phyloP scores from a whole-genome alignment of 2,113 vertebrate genomes.

The Plectropomus leopardus region DNA sequence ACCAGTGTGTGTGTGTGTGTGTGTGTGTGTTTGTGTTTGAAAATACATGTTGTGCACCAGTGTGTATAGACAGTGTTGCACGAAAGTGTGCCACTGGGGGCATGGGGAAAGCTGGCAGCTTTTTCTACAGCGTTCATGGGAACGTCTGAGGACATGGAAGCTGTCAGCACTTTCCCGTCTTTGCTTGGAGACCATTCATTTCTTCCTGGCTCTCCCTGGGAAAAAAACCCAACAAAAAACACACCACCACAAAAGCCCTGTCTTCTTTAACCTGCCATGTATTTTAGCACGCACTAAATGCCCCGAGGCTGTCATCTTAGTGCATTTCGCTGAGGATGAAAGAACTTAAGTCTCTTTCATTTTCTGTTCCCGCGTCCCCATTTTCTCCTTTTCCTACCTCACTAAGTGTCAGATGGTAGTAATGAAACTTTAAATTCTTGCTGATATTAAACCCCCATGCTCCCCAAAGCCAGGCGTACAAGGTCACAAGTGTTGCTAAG shows the following conservation, averaged over 20 bases:
- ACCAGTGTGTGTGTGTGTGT: background rate
- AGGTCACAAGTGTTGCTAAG: conserved; percentile 74
- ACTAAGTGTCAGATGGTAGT: conserved; percentile 55
- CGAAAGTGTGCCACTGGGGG: background rate
- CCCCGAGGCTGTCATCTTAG: conserved; percentile 71
- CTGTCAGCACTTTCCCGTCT: conserved; percentile 65
- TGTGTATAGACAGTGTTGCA: background rate
- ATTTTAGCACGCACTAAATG: conserved; percentile 54
- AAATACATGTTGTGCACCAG: background rate
- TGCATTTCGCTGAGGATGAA: conserved; percentile 75
- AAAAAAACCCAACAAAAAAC: conserved; percentile 30
- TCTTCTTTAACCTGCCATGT: conserved; percentile 55
- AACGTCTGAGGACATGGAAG: conserved; percentile 47
- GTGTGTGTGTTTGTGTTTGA: background rate
- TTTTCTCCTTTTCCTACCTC: conserved; percentile 44
- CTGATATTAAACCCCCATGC: conserved; percentile 67
- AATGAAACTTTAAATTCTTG: conserved; percentile 76
- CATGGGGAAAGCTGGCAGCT: background rate
- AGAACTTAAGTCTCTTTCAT: conserved; percentile 67
- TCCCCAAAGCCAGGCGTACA: conserved; percentile 44
- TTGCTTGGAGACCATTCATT: conserved; percentile 47
- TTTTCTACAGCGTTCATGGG: conserved; percentile 26
- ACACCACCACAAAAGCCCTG: conserved; percentile 34
- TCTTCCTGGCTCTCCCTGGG: conserved; percentile 14
- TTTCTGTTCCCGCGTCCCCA: conserved; percentile 23